phyloP scores from a whole-genome alignment of 2,888 invertebrate species.

The Ennomos quercinarius region DNA sequence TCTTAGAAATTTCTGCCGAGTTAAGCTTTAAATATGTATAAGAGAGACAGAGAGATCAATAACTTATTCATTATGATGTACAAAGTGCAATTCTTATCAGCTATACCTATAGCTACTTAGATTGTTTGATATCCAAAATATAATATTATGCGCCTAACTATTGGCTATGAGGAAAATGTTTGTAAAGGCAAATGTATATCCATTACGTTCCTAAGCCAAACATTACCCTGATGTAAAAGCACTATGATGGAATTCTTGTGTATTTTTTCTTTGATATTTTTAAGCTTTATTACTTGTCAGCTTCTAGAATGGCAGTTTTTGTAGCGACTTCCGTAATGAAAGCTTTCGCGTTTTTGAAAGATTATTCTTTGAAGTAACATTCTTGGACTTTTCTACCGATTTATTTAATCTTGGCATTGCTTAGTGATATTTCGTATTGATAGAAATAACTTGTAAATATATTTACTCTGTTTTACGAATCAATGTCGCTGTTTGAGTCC shows the following conservation, averaged over 20 bases:
- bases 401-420: conserved; percentile 20
- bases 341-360: conserved; percentile 31
- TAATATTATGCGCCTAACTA: conserved; percentile 8
- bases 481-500: background rate
- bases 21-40: no score
- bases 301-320: conserved; percentile 28
- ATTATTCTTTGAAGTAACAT: conserved; percentile 28
- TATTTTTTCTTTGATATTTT: conserved; percentile 36
- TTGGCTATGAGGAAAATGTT: conserved; percentile 27
- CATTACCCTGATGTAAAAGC: conserved; percentile 28
- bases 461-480: background rate
- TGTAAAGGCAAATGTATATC: conserved; percentile 29
- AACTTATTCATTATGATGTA: no score
- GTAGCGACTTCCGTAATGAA: conserved; percentile 18
- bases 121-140: conserved; percentile 14
- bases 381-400: conserved; percentile 18
- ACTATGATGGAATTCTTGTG: conserved; percentile 37
- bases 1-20: no score
- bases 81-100: no score
- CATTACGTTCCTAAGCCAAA: conserved; percentile 25
- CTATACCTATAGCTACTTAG: conserved; percentile 6
- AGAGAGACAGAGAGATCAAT: no score
- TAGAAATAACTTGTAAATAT: background rate
- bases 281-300: conserved; percentile 40
- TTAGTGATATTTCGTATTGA: conserved; percentile 2